Conservation (phyloP, 2,888 invertebrate species). For the Caenorhabditis macrosperma region DNA sequence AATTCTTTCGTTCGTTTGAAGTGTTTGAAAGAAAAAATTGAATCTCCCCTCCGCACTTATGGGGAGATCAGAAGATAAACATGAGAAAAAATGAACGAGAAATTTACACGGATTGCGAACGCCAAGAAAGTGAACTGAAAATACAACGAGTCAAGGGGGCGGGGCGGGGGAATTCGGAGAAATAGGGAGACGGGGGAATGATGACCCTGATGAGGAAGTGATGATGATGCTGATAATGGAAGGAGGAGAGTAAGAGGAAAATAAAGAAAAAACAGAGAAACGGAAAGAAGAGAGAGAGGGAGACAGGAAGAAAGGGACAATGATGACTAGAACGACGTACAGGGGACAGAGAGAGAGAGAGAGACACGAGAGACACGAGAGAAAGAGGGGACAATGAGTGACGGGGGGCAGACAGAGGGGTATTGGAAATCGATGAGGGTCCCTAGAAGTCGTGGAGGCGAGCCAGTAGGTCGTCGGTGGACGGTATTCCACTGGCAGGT, state of each 20-base stretch:
- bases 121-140: slow-evolving; percentile 20
- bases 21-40: no score
- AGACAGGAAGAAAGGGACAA: not conserved
- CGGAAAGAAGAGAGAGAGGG: not conserved
- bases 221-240: slow-evolving; percentile 5
- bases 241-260: not conserved
- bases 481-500: slow-evolving; percentile 41
- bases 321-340: slow-evolving; percentile 34
- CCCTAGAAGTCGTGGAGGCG: slow-evolving; percentile 45
- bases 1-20: no score
- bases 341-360: not conserved
- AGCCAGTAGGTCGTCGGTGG: slow-evolving; percentile 61
- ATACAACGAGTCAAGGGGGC: no score
- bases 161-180: no score
- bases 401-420: not conserved
- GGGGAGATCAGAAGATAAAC: no score
- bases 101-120: not conserved
- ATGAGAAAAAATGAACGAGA: no score
- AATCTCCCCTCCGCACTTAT: no score
- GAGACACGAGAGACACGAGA: not conserved
- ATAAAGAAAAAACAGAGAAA: not conserved
- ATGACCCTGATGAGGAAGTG: not conserved
- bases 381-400: not conserved
- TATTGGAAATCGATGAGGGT: not conserved
- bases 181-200: no score